These are phyloP conservation scores for Porites lobata DNA, from an alignment of 92 coral and sea anemone genomes.

Conservation along the genomic window DNA sequence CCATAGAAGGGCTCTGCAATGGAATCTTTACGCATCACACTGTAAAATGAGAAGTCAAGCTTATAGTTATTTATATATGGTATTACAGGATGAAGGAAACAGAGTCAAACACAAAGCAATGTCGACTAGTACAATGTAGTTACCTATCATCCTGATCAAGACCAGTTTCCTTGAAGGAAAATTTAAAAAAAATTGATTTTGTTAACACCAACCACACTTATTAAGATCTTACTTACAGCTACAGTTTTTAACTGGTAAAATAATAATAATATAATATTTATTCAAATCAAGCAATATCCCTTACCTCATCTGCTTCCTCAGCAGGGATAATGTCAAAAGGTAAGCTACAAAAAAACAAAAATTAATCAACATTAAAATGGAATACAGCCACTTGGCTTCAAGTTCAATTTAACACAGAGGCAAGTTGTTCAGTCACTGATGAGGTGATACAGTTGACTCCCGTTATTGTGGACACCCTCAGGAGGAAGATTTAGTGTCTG, in stretches of 20 bases:
- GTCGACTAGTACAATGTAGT: not conserved
- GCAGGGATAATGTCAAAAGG: constrained; percentile 81
- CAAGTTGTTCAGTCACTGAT: too few species aligned
- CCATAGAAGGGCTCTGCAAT: constrained; percentile 97
- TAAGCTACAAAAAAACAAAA: constrained; percentile 48
- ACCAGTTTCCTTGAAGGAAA: constrained; percentile 51
- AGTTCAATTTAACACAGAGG: too few species aligned
- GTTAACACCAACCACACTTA: not conserved
- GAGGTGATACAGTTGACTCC: too few species aligned
- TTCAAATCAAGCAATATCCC: not conserved
- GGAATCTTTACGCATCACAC: constrained; percentile 90
- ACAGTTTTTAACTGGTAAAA: not conserved
- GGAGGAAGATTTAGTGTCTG: too few species aligned
- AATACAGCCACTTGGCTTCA: too few species aligned
- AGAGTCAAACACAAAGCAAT: not conserved
- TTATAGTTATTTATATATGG: not conserved
- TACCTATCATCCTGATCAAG: constrained; percentile 83
- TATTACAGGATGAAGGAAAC: not conserved
- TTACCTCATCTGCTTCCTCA: constrained; percentile 92
- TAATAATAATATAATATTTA: too few species aligned
- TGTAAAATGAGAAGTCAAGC: not conserved
- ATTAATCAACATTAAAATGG: not conserved
- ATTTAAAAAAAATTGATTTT: not conserved
- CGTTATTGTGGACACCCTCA: too few species aligned
- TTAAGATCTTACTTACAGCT: too few species aligned